These are phyloP conservation scores for Sisor rabdophorus DNA, from an alignment of 2,113 vertebrate genomes.

Conservation along the genomic window DNA sequence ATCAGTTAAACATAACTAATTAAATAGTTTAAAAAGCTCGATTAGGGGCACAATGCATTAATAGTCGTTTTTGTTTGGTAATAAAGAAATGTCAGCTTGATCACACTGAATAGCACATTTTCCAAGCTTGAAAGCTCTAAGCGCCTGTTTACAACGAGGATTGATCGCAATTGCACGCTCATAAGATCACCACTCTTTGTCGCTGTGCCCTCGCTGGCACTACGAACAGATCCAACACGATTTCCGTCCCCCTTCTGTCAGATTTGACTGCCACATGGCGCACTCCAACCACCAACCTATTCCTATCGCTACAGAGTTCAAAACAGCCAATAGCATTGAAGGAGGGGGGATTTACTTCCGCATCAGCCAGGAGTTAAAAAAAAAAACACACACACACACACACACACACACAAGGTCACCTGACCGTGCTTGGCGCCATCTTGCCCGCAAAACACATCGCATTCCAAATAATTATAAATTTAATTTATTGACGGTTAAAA, in stretches of 20 bases:
- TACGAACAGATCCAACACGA: conserved; percentile 2
- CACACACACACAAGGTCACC: conserved; percentile 57
- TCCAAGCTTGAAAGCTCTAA: neutral
- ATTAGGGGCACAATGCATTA: neutral
- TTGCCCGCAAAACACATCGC: conserved; percentile 53
- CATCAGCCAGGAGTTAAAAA: conserved; percentile 39
- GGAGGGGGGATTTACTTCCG: conserved; percentile 49
- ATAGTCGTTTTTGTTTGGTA: neutral
- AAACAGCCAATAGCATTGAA: conserved; percentile 53
- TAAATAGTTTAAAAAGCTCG: neutral
- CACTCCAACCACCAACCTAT: conserved; percentile 44
- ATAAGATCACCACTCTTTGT: conserved; percentile 13
- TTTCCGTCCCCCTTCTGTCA: conserved; percentile 16
- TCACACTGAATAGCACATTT: neutral
- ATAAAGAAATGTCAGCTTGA: neutral
- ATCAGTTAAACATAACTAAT: no score
- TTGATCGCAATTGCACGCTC: neutral
- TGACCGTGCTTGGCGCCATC: conserved; percentile 60
- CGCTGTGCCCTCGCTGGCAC: conserved; percentile 3
- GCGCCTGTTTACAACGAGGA: neutral
- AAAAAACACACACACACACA: no score
- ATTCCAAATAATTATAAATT: conserved; percentile 43
- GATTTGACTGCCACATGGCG: conserved; percentile 51
- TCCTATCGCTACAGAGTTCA: conserved; percentile 44
- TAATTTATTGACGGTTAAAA: conserved; percentile 56